Base-by-base conservation (phyloP, 1,140 invertebrate species). In the Dinoponera quadriceps region DNA sequence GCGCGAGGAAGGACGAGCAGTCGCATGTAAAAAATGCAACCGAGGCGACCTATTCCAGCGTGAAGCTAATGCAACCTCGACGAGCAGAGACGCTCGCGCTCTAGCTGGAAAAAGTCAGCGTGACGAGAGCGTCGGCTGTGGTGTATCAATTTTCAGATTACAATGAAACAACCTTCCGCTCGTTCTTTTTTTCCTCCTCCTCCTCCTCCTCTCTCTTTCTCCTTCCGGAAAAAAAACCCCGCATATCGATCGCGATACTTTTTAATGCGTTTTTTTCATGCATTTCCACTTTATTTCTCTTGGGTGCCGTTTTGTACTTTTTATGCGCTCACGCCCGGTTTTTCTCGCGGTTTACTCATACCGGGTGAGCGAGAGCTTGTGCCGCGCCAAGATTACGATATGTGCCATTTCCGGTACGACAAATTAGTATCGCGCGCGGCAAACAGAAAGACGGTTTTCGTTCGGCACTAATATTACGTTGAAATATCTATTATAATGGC, bases 131-230 rank as follows among this genome's bases (percentile, higher is more conserved):
- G 59, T 49, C 66, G 27, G 33, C 65, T 48, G 65, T 38, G 22
- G 75, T 80, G 65, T 80, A 71, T 80, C 75, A 80, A 80, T 80
- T 80, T 80, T 80, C 75, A 80, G 75, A 80, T 80, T 80, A 80
- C 75, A 80, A 80, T 68, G 75, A 80, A 80, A 80, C 75, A 80
- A 83, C 57, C 71, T 65, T 66, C 62, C 51, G 71, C 71, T 63
- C 72, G 71, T 54, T 29, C 77, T 83, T 75, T 55, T 55, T 48
- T 48, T 5, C 16, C 16, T 3, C 48, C 22, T n/a, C 22, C 22
- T 11, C 13, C 68, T 27, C 54, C 38, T 25, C 3, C 22, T 60
- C 57, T 33, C 44, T 81, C 38, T 18, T 20, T 44, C 65, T 68
- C 74, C 44, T 77, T 59, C 63, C 62, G 65, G 75, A 65, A 80